phyloP scores from a whole-genome alignment of 2,113 vertebrate genomes.

The Spermophilus dauricus region DNA sequence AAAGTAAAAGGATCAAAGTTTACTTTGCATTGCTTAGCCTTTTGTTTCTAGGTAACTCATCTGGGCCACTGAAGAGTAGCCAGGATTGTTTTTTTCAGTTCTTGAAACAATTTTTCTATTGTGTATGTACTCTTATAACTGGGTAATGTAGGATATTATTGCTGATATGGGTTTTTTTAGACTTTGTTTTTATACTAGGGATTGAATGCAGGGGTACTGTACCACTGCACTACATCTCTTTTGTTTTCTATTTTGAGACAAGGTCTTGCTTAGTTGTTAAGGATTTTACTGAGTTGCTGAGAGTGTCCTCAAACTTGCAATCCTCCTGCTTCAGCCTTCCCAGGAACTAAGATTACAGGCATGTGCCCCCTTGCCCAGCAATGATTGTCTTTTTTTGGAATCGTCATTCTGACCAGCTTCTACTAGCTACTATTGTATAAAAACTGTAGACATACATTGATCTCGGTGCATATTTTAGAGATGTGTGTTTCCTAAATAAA shows the following conservation, averaged over 20 bases:
- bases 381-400: constrained; percentile 57
- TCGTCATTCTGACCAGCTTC: neutral
- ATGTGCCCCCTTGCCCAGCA: neutral
- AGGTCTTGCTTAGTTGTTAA: no score
- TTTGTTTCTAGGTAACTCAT: constrained; percentile 16
- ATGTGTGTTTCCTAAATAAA: constrained; percentile 44
- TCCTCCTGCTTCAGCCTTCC: no score
- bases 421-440: neutral
- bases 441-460: neutral
- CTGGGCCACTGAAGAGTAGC: constrained; percentile 22
- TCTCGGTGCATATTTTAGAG: neutral
- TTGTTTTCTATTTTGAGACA: no score
- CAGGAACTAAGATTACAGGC: no score
- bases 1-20: neutral
- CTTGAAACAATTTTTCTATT: neutral
- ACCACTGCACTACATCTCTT: no score
- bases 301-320: no score
- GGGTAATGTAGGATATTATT: neutral
- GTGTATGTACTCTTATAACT: constrained; percentile 8
- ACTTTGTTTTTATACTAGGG: no score
- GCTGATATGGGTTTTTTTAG: neutral
- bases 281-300: no score
- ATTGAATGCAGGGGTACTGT: no score
- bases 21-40: neutral
- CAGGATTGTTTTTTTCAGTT: neutral